These are phyloP conservation scores for Trachymyrmex septentrionalis DNA, from an alignment of 1,140 invertebrate species.

Conservation along the genomic window DNA sequence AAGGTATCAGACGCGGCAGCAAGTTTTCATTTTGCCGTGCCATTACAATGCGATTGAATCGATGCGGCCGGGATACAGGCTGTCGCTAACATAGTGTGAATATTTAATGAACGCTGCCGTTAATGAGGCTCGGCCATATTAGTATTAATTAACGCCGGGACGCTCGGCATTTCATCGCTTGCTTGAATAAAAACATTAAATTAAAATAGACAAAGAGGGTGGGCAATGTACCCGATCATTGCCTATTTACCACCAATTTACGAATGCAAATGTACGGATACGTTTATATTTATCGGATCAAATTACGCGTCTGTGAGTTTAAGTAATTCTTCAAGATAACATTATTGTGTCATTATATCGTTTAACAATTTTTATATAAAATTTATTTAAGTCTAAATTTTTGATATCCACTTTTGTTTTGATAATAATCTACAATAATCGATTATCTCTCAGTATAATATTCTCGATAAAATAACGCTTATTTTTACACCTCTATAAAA, in stretches of 20 bases:
- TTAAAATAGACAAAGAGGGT: constrained; percentile 49
- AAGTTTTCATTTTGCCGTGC: constrained; percentile 71
- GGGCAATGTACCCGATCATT: constrained; percentile 5
- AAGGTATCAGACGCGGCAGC: constrained; percentile 65
- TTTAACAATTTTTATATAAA: not conserved
- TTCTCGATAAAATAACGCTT: not conserved
- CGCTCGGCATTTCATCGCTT: constrained; percentile 64
- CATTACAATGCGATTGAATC: constrained; percentile 80
- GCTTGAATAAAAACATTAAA: constrained; percentile 32
- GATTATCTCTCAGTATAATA: not conserved
- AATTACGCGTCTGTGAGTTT: not conserved
- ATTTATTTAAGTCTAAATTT: constrained; percentile 7
- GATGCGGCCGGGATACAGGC: constrained; percentile 75
- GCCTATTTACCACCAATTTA: constrained; percentile 50
- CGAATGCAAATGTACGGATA: not conserved
- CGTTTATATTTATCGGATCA: not conserved
- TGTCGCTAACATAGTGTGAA: constrained; percentile 77
- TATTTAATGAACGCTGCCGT: constrained; percentile 82
- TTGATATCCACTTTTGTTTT: not conserved
- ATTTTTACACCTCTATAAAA: not conserved
- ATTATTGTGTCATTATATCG: not conserved
- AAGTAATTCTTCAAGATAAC: not conserved
- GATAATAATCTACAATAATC: constrained; percentile 2
- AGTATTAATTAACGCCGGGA: constrained; percentile 81
- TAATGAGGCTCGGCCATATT: constrained; percentile 82